Base-by-base conservation (phyloP, 2,113 vertebrate genomes). In the Megalops atlanticus region DNA sequence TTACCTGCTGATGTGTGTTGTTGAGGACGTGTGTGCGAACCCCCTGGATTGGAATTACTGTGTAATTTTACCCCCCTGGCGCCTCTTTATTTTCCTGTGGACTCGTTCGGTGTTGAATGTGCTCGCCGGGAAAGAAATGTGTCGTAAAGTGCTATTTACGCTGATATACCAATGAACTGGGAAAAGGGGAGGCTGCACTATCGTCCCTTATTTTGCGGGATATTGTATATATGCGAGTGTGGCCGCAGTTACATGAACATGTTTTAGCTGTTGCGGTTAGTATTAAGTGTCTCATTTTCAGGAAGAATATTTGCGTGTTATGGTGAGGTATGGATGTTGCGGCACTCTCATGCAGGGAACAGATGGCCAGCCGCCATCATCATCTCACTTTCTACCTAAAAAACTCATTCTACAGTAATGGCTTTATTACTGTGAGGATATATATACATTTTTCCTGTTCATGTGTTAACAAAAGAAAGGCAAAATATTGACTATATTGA, bases 1-100 rank as follows among this genome's bases (percentile, higher is more conserved):
- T 80, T 79, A 82, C 85, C 84, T 85, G 86, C 88, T 90, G 85
- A 85, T 91, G 84, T 81, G 83, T 86, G 74, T 84, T 54, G n/a
- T 85, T 71, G 2, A 24, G 24, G 79, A 41, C 41, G 31, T 41
- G 77, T 86, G 84, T 82, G 49, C 74, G 84, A 76, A 39, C 81
- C 41, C 40, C 14, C 69, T 70, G 31, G 27, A 83, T 80, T 73
- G 49, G 70, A 84, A 80, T 81, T 52, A 27, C 43, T 77, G 7
- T 47, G 82, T 83, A 87, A 89, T 78, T 79, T 80, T 85, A 81
- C 27, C 78, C 83, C 18, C 27, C 2, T n/a, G 21, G 21, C 21
- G 54, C 54, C n/a, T 36, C 24, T 31, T 52, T 39, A 43, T 0
- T 39, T 49, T 24, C 31, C n/a, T 10, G 36, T 39, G 12, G 45